Evolutionary conservation across 2,888 invertebrate species (phyloP).

Genomic region (Eristalis arbustorum): DNA sequence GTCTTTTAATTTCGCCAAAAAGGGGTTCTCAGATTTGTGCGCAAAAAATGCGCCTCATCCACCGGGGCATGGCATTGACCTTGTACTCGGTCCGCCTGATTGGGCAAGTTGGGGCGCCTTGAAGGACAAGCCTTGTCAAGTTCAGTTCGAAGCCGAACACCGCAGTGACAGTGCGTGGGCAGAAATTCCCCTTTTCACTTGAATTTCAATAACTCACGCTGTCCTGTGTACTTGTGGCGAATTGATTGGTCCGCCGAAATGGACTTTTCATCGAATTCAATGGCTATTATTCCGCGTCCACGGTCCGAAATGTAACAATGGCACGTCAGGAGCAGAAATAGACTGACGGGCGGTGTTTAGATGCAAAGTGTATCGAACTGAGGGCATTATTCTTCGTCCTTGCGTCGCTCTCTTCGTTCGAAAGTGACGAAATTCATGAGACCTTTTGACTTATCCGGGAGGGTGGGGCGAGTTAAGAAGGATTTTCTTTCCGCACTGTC

Average conservation of each 20-base stretch:
- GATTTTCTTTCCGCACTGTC: too few relatives aligned
- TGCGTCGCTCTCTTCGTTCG: too few relatives aligned
- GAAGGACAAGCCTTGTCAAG: not conserved
- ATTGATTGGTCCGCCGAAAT: not conserved
- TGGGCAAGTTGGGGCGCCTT: not conserved
- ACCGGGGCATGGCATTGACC: not conserved
- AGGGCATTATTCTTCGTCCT: too few relatives aligned
- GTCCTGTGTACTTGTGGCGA: not conserved
- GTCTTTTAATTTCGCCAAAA: constrained; percentile 9
- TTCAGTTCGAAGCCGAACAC: too few relatives aligned
- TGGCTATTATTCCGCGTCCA: too few relatives aligned
- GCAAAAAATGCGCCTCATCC: not conserved
- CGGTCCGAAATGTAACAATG: not conserved
- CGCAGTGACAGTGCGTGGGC: not conserved
- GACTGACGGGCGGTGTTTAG: not conserved
- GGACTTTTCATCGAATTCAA: not conserved
- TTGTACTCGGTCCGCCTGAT: not conserved
- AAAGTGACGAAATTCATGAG: too few relatives aligned
- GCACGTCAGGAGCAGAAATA: not conserved
- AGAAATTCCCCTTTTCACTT: not conserved
- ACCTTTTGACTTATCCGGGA: too few relatives aligned
- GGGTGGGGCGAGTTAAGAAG: too few relatives aligned
- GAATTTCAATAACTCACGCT: too few relatives aligned
- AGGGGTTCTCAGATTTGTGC: not conserved
- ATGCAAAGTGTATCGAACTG: not conserved